Evolutionary conservation across 2,797 vertebrate genomes (phyloP).

Genomic region (Darevskia nairensis): DNA sequence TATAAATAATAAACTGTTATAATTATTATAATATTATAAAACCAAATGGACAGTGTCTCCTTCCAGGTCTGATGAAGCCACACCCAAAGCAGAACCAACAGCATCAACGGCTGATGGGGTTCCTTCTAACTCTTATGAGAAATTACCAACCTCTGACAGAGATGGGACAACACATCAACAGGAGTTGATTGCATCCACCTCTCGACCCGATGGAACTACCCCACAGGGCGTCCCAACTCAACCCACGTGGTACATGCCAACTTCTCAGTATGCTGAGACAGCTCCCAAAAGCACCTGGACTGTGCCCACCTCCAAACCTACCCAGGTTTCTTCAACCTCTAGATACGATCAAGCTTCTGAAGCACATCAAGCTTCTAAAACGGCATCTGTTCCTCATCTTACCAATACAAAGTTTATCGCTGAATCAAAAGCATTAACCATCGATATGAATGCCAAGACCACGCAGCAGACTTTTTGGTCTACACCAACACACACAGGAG

Average conservation of each 20-base stretch:
- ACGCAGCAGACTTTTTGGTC: background rate
- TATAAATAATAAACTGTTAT: too few relatives aligned
- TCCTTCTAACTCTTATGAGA: too few relatives aligned
- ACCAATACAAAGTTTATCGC: background rate
- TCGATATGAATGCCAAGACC: slow-evolving; percentile 18
- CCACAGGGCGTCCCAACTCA: too few relatives aligned
- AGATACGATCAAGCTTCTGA: background rate
- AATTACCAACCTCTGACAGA: too few relatives aligned
- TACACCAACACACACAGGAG: background rate
- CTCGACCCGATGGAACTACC: too few relatives aligned
- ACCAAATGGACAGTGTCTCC: background rate
- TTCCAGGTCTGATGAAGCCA: background rate
- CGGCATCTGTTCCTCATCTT: background rate
- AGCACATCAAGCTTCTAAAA: slow-evolving; percentile 1
- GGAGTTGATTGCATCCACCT: background rate
- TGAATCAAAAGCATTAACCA: slow-evolving; percentile 33
- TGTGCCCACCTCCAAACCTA: background rate
- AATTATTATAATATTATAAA: too few relatives aligned
- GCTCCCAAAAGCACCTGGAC: background rate
- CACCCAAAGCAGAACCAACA: too few relatives aligned
- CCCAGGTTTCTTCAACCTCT: background rate
- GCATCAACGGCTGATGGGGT: too few relatives aligned
- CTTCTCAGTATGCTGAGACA: background rate
- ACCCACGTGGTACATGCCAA: background rate
- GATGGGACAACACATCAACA: background rate